Base-by-base conservation (phyloP, 2,113 vertebrate genomes). In the Syrrhaptes paradoxus region DNA sequence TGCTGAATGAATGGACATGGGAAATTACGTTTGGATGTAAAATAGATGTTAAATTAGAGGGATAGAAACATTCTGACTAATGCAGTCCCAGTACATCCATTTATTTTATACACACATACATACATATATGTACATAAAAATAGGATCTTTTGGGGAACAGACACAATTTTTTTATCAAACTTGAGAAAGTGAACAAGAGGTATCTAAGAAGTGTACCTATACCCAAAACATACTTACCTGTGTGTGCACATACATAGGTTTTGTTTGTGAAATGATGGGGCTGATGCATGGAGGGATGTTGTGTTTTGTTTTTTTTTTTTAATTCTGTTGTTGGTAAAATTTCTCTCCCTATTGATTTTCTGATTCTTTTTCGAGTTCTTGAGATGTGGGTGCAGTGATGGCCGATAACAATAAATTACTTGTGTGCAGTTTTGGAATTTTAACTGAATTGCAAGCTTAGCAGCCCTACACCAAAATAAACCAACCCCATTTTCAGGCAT, bases 201-300 rank as follows among this genome's bases (percentile, higher is more conserved):
- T 91, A 24, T 49, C 19, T 46, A 48, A 85, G 58, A 73, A 41
- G 34, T 49, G 20, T 6, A 41, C 4, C n/a, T 61, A 6, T 43
- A 45, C 28, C 18, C 21, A 38, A 24, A 85, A 28, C 6, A 3
- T 29, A 29, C 0, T 2, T 28, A 20, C n/a, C 8, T 38, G 0
- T 52, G 15, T 85, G 36, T 34, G 16, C 2, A 1, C 9, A 7
- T 52, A 36, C 2, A 2, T 49, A 25, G 43, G 10, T 48, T 85
- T 96, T 83, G 17, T 52, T 84, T 61, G 16, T 70, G 66, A 49
- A 84, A 49, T 31, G 12, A 29, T 71, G 26, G 15, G 34, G 54
- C 26, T 55, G 15, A 36, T 73, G 17, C 21, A 15, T 15, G 48
- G 66, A 65, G 26, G 26, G 13, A 24, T 52, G 36, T 36, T 36